phyloP scores from a whole-genome alignment of 2,888 invertebrate species.

The Masnerella sp. region DNA sequence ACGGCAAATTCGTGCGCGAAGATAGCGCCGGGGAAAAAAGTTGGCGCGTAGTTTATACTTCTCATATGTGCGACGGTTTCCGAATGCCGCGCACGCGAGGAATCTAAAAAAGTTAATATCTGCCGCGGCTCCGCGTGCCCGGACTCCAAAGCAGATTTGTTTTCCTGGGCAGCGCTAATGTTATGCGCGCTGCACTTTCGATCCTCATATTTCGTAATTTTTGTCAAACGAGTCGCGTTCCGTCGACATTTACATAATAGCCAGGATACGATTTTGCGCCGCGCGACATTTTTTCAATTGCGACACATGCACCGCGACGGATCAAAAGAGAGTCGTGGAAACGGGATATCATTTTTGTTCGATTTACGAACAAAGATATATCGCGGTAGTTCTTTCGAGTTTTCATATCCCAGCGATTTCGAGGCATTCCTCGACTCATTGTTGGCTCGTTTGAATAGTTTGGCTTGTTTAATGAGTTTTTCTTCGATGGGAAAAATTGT shows the following conservation, averaged over 20 bases:
- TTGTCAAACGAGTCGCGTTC: constrained; percentile 36
- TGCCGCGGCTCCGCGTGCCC: constrained; percentile 67
- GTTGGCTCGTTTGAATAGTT: too few species aligned
- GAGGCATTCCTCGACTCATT: too few species aligned
- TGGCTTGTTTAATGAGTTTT: too few species aligned
- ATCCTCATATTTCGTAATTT: constrained; percentile 49
- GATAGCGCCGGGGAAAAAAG: constrained; percentile 42
- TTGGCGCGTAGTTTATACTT: constrained; percentile 70
- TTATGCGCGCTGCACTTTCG: constrained; percentile 49
- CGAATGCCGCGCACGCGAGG: constrained; percentile 68
- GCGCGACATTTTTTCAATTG: too few species aligned
- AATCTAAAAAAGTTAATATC: constrained; percentile 75
- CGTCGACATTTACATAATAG: constrained; percentile 35
- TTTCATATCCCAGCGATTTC: too few species aligned
- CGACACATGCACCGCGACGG: too few species aligned
- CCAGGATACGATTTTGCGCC: constrained; percentile 26
- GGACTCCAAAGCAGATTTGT: constrained; percentile 72
- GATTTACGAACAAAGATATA: too few species aligned
- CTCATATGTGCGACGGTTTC: constrained; percentile 64
- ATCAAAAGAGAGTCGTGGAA: too few species aligned
- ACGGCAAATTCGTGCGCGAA: constrained; percentile 18
- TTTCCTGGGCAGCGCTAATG: constrained; percentile 61
- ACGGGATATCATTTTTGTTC: too few species aligned
- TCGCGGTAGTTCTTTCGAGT: too few species aligned
- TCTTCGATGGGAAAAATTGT: too few species aligned